These are phyloP conservation scores for Helicoverpa zea DNA, from an alignment of 1,140 invertebrate species.

Conservation along the genomic window DNA sequence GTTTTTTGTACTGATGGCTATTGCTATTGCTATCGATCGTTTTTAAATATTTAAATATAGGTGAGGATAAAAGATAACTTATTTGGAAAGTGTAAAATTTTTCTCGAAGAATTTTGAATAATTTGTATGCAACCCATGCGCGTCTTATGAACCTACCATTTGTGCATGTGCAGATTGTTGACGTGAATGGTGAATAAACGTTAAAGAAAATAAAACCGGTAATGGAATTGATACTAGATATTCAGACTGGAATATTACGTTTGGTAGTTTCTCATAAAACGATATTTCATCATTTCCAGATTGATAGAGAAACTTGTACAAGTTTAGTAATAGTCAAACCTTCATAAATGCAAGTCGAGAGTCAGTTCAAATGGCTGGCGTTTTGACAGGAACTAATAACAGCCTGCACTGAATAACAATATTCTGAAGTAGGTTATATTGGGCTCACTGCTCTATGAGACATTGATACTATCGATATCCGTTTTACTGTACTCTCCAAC, in stretches of 20 bases:
- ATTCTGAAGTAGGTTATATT: not conserved
- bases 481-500: too few relatives aligned
- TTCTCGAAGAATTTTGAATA: not conserved
- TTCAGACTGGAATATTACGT: too few relatives aligned
- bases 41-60: too few relatives aligned
- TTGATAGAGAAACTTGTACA: conserved; percentile 1
- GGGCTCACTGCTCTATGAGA: not conserved
- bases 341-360: conserved; percentile 5
- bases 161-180: too few relatives aligned
- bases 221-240: too few relatives aligned
- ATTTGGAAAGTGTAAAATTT: not conserved
- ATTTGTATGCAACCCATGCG: too few relatives aligned
- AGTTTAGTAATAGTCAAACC: conserved; percentile 3
- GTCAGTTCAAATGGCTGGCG: not conserved
- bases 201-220: too few relatives aligned
- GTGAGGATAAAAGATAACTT: too few relatives aligned
- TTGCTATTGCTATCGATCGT: too few relatives aligned
- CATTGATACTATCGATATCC: not conserved
- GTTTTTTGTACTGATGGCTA: too few relatives aligned
- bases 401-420: conserved; percentile 4
- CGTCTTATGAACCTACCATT: not conserved
- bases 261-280: too few relatives aligned
- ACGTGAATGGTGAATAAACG: too few relatives aligned
- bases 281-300: not conserved
- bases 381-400: conserved; percentile 18